phyloP scores from a whole-genome alignment of 2,113 vertebrate species.

The Opisthocomus hoazin region DNA sequence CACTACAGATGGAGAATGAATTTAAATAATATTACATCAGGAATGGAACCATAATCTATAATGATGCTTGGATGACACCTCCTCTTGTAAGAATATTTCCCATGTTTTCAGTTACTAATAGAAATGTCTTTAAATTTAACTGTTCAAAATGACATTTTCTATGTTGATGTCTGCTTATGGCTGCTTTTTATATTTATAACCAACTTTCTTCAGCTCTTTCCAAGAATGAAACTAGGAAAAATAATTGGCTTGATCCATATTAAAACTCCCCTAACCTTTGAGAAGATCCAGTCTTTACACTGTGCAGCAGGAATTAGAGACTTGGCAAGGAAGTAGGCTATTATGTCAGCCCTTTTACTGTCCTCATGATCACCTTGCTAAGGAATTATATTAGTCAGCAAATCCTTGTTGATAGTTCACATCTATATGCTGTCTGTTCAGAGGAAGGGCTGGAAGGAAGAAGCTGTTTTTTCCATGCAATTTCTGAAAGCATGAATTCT shows the following conservation, averaged over 20 bases:
- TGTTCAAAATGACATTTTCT: not conserved
- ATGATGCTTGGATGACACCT: not conserved
- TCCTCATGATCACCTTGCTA: not conserved
- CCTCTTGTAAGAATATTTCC: not conserved
- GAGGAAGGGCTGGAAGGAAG: not conserved
- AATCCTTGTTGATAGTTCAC: not conserved
- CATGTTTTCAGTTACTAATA: not conserved
- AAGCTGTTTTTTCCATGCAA: not conserved
- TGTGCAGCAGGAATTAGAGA: not conserved
- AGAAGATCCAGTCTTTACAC: not conserved
- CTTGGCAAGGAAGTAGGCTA: not conserved
- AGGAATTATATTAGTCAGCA: not conserved
- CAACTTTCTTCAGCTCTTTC: not conserved
- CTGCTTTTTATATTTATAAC: not conserved
- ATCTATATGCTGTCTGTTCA: not conserved
- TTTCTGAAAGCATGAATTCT: not conserved
- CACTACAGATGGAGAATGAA: conserved; percentile 2
- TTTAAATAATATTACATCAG: conserved; percentile 8
- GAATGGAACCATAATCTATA: not conserved
- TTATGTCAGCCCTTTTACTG: not conserved
- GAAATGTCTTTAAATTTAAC: conserved; percentile 1
- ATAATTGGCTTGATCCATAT: not conserved
- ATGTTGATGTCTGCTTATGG: not conserved
- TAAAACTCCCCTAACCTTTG: not conserved
- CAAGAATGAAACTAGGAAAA: not conserved